Evolutionary conservation across 2,888 invertebrate species (phyloP), one percentile per base, ranked within the genome.

Genomic region (Leptinotarsa rubiginosa): DNA sequence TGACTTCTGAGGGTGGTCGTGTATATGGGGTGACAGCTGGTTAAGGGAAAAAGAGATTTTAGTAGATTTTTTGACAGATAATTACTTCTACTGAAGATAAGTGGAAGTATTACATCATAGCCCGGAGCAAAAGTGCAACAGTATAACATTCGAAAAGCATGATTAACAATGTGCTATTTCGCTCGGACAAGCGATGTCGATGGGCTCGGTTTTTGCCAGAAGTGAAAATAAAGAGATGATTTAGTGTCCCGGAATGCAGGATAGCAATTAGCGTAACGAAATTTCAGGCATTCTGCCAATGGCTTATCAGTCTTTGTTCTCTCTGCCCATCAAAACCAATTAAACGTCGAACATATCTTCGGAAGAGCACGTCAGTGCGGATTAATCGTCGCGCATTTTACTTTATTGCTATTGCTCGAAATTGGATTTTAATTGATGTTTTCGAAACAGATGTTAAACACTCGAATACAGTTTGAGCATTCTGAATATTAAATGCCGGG

Each of bases 391-490:
- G 50, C 62, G 65, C 71, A 47, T 73, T 75, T 65, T 72, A 72
- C 56, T 75, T 68, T 50, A 67, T 70, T 56, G 62, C 74, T 66
- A 74, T 72, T 66, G 59, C 69, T 64, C 72, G 75, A 70, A 65
- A 78, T 76, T 76, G 73, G 64, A 52, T 62, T 75, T 75, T 50
- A 75, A 78, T 76, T 76, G 73, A 75, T 73, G 75, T 65, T 73
- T 66, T 62, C 62, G 67, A 68, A 75, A 75, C 75, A 75, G 71
- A 75, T 75, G 75, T 70, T 72, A 12, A 62, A 31, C 62, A 62
- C 62, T 62, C 62, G 62, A 41, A 15, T 25, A 12, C n/a, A 5
- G 62, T 25, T n/a, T 15, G 31, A 41, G 31, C 16, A 25, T 56
- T 22, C 56, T 41, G 62, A 41, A 62, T 62, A 41, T 41, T 62